Evolutionary conservation across 2,888 invertebrate genomes (phyloP).

Genomic region (Archaeoteleia sp.): DNA sequence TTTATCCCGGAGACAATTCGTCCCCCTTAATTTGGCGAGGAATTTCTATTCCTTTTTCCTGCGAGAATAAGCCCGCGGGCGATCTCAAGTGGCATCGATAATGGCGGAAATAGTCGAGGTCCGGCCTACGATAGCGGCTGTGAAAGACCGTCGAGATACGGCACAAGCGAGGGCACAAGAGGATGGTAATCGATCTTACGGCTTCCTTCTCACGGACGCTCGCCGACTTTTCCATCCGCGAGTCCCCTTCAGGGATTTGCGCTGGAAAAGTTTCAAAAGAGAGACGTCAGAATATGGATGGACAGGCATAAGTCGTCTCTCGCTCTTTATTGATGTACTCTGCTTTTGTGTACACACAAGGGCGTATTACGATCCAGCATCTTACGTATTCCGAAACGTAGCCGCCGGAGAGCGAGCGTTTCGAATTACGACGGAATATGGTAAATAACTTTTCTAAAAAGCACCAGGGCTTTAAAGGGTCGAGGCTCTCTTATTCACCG

Average conservation of each 20-base stretch:
- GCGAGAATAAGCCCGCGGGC: neutral
- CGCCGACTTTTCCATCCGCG: conserved; percentile 29
- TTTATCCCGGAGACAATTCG: neutral
- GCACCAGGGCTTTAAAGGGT: conserved; percentile 37
- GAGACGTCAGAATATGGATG: conserved; percentile 48
- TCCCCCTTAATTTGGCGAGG: conserved; percentile 15
- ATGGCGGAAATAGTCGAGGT: conserved; percentile 41
- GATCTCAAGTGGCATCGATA: conserved; percentile 24
- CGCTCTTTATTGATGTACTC: conserved; percentile 47
- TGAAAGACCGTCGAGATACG: conserved; percentile 35
- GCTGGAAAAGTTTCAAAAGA: conserved; percentile 46
- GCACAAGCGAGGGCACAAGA: conserved; percentile 38
- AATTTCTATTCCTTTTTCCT: conserved; percentile 6
- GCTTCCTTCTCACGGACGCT: conserved; percentile 41
- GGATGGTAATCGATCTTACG: conserved; percentile 55
- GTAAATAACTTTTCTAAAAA: conserved; percentile 58
- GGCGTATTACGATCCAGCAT: conserved; percentile 39
- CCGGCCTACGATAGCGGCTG: conserved; percentile 37
- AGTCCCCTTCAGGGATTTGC: conserved; percentile 48
- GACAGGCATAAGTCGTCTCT: conserved; percentile 48
- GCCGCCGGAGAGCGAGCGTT: conserved; percentile 29
- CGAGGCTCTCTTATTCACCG: conserved; percentile 31
- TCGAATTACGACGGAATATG: conserved; percentile 57
- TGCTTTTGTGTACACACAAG: conserved; percentile 44
- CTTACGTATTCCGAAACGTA: conserved; percentile 34